These are phyloP conservation scores for Phalacrocorax carbo DNA, from an alignment of 2,113 vertebrate genomes.

Conservation along the genomic window DNA sequence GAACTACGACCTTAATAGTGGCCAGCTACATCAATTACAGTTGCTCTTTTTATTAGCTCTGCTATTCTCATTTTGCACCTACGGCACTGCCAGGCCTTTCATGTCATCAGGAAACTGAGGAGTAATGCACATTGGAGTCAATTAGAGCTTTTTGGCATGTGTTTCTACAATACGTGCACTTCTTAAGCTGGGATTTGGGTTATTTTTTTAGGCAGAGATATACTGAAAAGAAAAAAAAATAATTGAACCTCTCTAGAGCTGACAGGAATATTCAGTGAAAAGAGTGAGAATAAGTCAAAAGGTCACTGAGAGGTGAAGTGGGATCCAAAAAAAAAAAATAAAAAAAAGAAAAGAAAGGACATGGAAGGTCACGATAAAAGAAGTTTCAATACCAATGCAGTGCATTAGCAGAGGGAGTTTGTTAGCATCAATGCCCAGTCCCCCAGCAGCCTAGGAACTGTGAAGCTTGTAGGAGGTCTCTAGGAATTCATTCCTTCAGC, in stretches of 20 bases:
- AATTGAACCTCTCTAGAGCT: neutral
- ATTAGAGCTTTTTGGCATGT: neutral
- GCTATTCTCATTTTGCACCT: slow-evolving; percentile 18
- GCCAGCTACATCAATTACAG: neutral
- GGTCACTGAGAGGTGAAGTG: neutral
- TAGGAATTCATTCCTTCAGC: neutral
- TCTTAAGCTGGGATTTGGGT: neutral
- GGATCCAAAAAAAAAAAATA: neutral
- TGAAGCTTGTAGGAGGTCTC: neutral
- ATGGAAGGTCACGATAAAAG: neutral
- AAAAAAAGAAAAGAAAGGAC: neutral
- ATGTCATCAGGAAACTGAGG: slow-evolving; percentile 8
- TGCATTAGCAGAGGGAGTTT: neutral
- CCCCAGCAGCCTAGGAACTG: neutral
- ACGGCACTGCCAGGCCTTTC: neutral
- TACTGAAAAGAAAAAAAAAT: neutral
- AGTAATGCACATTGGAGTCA: neutral
- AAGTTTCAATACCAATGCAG: neutral
- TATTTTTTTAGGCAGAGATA: neutral
- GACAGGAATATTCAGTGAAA: neutral
- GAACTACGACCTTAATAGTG: neutral
- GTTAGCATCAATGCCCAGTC: neutral
- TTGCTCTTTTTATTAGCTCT: slow-evolving; percentile 4
- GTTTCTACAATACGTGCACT: neutral
- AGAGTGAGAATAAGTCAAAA: neutral